These are phyloP conservation scores for Cheilosia vulpina DNA, from an alignment of 2,888 invertebrate species.

Conservation along the genomic window DNA sequence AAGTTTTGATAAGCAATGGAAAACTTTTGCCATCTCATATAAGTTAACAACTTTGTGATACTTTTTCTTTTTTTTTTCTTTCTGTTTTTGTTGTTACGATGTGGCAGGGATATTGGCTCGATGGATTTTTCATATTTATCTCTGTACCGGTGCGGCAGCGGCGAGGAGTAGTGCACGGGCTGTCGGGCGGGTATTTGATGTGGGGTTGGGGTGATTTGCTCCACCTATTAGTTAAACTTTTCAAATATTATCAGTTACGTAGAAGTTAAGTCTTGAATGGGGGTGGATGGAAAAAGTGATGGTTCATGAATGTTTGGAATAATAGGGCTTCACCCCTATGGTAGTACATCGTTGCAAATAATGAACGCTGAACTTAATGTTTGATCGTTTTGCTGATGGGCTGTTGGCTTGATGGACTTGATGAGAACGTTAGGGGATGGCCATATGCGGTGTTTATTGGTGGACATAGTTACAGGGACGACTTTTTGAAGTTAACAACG, in stretches of 20 bases:
- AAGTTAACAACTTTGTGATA: constrained; percentile 74
- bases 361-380: constrained; percentile 43
- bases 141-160: constrained; percentile 2
- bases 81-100: constrained; percentile 34
- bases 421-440: constrained; percentile 4
- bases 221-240: constrained; percentile 70
- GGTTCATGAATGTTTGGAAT: not conserved
- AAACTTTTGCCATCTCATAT: constrained; percentile 73
- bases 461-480: not conserved
- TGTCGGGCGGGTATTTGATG: not conserved
- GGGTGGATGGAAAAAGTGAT: constrained; percentile 1
- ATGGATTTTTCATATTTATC: constrained; percentile 68
- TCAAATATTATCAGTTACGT: constrained; percentile 66
- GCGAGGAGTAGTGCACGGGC: not conserved
- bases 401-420: not conserved
- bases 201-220: constrained; percentile 38
- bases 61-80: constrained; percentile 36
- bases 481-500: not conserved
- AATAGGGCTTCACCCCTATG: constrained; percentile 14
- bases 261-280: constrained; percentile 30
- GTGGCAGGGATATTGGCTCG: constrained; percentile 62
- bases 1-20: constrained; percentile 74
- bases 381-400: constrained; percentile 47
- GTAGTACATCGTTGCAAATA: constrained; percentile 32
- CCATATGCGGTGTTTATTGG: constrained; percentile 6